Evolutionary conservation across 2,113 vertebrate genomes (phyloP).

Genomic region (Jacana jacana): DNA sequence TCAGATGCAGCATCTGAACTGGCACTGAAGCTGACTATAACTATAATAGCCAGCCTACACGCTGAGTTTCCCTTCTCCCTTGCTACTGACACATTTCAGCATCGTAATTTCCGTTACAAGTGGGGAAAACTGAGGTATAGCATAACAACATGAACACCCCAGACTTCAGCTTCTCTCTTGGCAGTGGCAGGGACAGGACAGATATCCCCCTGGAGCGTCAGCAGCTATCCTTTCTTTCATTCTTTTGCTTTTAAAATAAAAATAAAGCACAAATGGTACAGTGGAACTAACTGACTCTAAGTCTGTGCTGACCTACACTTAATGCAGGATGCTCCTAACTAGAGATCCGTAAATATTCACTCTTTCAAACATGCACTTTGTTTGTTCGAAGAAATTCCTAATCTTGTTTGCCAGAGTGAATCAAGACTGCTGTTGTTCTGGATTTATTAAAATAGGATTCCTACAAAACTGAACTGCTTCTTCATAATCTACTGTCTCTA

Average conservation of each 20-base stretch:
- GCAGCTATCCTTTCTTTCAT: neutral
- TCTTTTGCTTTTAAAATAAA: neutral
- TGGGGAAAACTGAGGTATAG: neutral
- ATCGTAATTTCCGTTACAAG: neutral
- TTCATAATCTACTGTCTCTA: neutral
- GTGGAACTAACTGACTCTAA: neutral
- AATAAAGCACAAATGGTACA: neutral
- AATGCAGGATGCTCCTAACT: neutral
- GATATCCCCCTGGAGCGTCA: neutral
- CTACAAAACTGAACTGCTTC: neutral
- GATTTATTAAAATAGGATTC: neutral
- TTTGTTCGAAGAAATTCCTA: neutral
- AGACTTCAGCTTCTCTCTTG: neutral
- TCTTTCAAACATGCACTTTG: neutral
- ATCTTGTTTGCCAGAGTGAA: neutral
- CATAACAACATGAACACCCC: neutral
- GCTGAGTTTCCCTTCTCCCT: neutral
- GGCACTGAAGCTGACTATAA: neutral
- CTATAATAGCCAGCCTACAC: accelerated
- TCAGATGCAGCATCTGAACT: neutral
- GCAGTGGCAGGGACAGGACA: neutral
- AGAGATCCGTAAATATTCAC: neutral
- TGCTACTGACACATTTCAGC: neutral
- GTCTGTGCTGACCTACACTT: neutral
- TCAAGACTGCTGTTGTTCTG: neutral